Evolutionary conservation across 2,888 invertebrate genomes (phyloP), one percentile per base, ranked within the genome.

Genomic region (Hypercompe scribonia): DNA sequence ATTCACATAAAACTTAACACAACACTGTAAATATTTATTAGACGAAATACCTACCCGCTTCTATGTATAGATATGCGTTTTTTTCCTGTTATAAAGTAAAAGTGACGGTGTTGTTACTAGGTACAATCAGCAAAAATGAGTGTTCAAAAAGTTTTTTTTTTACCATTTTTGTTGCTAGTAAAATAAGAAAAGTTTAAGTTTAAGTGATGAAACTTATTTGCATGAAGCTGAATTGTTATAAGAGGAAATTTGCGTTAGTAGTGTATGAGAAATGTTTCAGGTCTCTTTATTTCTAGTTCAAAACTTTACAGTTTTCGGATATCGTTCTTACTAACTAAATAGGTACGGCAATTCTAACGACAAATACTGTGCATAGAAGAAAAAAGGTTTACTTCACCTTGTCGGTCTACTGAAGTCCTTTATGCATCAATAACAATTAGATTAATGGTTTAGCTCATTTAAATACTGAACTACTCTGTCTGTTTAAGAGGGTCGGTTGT

Each of bases 61-160:
- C 58, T 39, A 75, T 79, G 72, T 66, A 74, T 73, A 74, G 73
- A 75, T 77, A 72, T 78, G 72, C 69, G 74, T 82, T 78, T 76
- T 36, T 77, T 78, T 58, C 61, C 72, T 75, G 69, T 73, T 63
- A 72, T 70, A 80, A 82, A 80, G 79, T 81, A 80, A 84, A 83
- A 77, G 78, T 78, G 31, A 65, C 76, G 74, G 70, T 73, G 39
- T 46, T 58, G 39, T 0, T 36, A 61, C 28, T 13, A 61, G 18
- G 74, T 78, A 82, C 68, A n/a, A 66, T 72, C 64, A 42, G 33
- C 72, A 76, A 46, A 77, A 58, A 66, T 10, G 21, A 33, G 34
- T 54, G 34, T n/a, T n/a, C n/a, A n/a, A n/a, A n/a, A n/a, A n/a
- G n/a, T n/a, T n/a, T n/a, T n/a, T n/a, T n/a, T n/a, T n/a, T n/a